Base-by-base conservation (phyloP, 2,888 invertebrate genomes). In the Ectropis crepuscularia region DNA sequence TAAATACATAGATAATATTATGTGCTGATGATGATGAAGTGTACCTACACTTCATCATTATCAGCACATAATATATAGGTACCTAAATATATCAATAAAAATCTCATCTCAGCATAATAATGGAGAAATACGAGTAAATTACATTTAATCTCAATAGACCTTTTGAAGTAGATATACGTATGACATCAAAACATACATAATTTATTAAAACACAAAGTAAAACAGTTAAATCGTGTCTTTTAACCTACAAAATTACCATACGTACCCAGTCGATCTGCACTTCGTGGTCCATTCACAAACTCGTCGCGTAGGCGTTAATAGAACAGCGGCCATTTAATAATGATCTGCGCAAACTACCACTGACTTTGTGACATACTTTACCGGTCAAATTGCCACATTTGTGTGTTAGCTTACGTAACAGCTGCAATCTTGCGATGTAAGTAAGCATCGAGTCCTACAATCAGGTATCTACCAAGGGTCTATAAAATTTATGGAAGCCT, bases 261-360 rank as follows among this genome's bases (percentile, higher is more conserved):
- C 39, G 12, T 43, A 28, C 8, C 4, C 36, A 54, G 43, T 55
- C n/a, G 36, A 54, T 41, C 54, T 45, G 42, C 45, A 53, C 42
- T 43, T 37, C 28, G 16, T 69, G 75, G 70, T 87, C 89, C 89
- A 90, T 90, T 90, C 90, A 90, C 89, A 88, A 89, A 73, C 63
- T 59, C 67, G 71, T 55, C 57, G 69, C 65, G 85, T 90, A 85
- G 90, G 90, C 82, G 88, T 83, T 74, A 73, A 79, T 76, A 76
- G 78, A 73, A 79, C 77, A 76, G 78, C 75, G 74, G 74, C 76
- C 77, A 77, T 80, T 60, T 67, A 64, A 59, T 66, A 66, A 71
- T 48, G 54, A 66, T 65, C 67, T 63, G 60, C 70, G 69, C 68
- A 67, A 69, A 71, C 63, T 67, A 53, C 61, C 58, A 55, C 51